phyloP scores from a whole-genome alignment of 2,797 vertebrate genomes.

The Lates japonicus region DNA sequence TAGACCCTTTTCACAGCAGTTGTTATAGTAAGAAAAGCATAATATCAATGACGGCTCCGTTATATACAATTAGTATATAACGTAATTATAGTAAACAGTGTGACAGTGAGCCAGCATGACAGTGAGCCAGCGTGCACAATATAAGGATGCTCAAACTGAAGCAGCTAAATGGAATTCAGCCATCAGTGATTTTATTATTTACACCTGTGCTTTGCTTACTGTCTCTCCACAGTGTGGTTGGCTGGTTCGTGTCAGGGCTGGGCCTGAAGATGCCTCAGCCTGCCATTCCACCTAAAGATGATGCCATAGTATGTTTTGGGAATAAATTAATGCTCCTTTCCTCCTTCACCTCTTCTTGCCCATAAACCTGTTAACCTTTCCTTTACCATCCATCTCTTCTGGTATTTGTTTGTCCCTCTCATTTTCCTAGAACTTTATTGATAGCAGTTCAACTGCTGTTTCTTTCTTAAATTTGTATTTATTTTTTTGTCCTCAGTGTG shows the following conservation, averaged over 20 bases:
- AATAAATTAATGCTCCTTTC: background rate
- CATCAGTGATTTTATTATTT: too few species aligned
- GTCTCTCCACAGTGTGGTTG: slow-evolving; percentile 79
- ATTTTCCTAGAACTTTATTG: background rate
- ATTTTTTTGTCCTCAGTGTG: slow-evolving; percentile 52
- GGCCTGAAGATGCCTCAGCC: slow-evolving; percentile 92
- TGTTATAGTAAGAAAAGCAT: background rate
- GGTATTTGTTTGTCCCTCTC: background rate
- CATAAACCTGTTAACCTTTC: background rate
- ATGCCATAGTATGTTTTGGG: slow-evolving; percentile 57
- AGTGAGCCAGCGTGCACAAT: background rate
- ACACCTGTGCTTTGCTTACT: background rate
- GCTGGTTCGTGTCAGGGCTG: slow-evolving; percentile 89
- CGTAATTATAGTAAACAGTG: background rate
- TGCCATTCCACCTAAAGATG: slow-evolving; percentile 73
- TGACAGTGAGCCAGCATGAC: background rate
- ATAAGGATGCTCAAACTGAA: background rate
- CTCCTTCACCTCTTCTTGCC: background rate
- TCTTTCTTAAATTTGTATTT: background rate
- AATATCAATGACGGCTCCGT: background rate
- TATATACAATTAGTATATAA: background rate
- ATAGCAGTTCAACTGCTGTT: background rate
- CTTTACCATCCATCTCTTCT: background rate
- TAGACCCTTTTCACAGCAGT: too few species aligned
- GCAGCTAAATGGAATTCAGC: too few species aligned